Base-by-base conservation (phyloP, 2,888 invertebrate genomes). In the Acrobasis consociella region DNA sequence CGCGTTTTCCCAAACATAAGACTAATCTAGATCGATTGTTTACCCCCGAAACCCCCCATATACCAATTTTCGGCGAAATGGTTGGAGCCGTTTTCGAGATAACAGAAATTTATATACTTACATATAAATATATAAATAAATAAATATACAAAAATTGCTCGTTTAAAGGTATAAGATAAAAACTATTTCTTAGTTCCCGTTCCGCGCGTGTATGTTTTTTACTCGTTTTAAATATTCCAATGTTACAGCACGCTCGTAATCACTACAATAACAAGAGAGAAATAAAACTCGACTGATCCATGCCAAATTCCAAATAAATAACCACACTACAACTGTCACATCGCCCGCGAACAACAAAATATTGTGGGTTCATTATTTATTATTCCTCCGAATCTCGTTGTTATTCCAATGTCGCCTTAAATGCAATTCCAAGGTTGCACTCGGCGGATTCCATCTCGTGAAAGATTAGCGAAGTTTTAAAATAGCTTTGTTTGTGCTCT, bases 351-450 rank as follows among this genome's bases (percentile, higher is more conserved):
- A 70, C 62, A 66, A 67, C 67, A 65, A 71, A 68, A 72, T 67
- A 62, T 22, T 22, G 22, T 70, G 65, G 73, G 70, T 72, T 75
- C 70, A 73, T 80, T 80, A 80, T 79, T 80, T 81, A 78, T 81
- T 77, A 82, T 82, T 81, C 78, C 69, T 73, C 76, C 77, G 71
- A 76, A 78, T 80, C 74, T 82, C 70, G 73, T 82, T 85, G 76
- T 82, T 83, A 84, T 87, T 85, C 81, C 79, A 81, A 80, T 81
- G 80, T 78, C 77, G 78, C 74, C 80, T 80, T 82, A 81, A 83
- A 84, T 83, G 81, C 81, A 83, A 75, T 83, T 81, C 85, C 86
- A 86, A 86, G 87, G 85, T 80, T 78, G 67, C 68, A 66, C 65
- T 72, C 71, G 71, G 49, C 68, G 71, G 69, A 69, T 74, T 74